Conservation (phyloP, 23 tunicate species). For the Ascidia mentula region DNA sequence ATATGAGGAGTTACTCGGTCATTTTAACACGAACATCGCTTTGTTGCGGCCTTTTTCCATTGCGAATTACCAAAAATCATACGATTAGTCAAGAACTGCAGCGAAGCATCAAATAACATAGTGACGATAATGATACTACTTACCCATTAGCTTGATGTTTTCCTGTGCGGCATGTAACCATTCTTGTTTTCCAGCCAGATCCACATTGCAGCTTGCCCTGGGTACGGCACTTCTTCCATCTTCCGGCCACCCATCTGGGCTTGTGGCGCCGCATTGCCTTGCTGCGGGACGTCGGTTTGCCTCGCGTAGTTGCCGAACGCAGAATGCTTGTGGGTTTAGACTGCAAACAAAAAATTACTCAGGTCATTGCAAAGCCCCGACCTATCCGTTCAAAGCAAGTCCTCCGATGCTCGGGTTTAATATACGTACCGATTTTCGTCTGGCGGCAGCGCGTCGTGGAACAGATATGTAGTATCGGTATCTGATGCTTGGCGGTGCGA, state of each 20-base stretch:
- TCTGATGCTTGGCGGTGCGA: constrained; percentile 68
- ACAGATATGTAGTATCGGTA: constrained; percentile 52
- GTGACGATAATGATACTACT: background rate
- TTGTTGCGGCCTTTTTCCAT: no score
- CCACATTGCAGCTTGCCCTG: constrained; percentile 65
- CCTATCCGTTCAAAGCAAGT: background rate
- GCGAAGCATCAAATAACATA: background rate
- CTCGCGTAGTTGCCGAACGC: background rate
- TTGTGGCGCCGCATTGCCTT: background rate
- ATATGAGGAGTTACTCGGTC: no score
- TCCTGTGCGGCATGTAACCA: constrained; percentile 59
- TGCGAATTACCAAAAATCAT: no score
- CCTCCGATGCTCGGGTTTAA: no score
- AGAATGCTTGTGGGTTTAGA: background rate
- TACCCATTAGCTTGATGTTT: constrained; percentile 51
- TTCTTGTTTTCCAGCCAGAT: constrained; percentile 57
- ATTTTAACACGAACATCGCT: no score
- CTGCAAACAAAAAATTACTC: background rate
- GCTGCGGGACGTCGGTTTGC: background rate
- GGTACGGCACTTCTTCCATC: constrained; percentile 77
- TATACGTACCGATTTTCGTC: constrained; percentile 23
- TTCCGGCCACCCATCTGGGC: constrained; percentile 77
- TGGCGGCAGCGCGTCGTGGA: background rate
- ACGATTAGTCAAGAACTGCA: no score
- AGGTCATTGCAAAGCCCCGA: background rate